Conservation (phyloP, 2,113 vertebrate species). For the Trogon surrucura region DNA sequence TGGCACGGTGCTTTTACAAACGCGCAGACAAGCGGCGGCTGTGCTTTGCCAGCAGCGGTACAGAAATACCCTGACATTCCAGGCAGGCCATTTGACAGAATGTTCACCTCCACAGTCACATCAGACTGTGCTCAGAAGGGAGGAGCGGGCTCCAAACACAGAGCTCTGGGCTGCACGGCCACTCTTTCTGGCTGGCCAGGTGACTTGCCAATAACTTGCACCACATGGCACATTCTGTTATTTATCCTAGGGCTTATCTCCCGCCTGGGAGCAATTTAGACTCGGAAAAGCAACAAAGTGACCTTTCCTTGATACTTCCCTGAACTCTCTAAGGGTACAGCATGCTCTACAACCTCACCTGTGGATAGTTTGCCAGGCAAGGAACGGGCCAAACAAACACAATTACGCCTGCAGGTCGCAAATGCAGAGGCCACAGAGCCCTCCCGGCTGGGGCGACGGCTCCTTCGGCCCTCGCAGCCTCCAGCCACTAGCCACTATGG, state of each 20-base stretch:
- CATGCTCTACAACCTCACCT: not conserved
- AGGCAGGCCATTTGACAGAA: not conserved
- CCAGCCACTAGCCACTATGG: not conserved
- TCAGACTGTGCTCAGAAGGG: not conserved
- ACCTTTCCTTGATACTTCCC: not conserved
- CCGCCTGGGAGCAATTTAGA: not conserved
- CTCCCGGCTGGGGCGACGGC: rapidly evolving
- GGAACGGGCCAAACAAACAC: not conserved
- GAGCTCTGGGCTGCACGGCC: not conserved
- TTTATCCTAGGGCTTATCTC: not conserved
- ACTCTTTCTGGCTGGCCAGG: not conserved
- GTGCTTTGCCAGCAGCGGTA: not conserved
- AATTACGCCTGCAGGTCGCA: not conserved
- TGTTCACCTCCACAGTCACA: not conserved
- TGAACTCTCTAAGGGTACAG: not conserved
- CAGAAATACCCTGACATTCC: rapidly evolving
- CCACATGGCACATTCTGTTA: not conserved
- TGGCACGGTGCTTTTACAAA: not conserved
- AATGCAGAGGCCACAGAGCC: not conserved
- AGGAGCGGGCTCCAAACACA: not conserved
- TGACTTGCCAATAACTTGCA: not conserved
- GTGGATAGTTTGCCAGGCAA: not conserved
- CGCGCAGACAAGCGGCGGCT: not conserved
- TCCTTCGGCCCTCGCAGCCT: not conserved
- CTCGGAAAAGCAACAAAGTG: not conserved